Evolutionary conservation across 2,888 invertebrate species (phyloP).

Genomic region (Agonopterix alstromeriana): DNA sequence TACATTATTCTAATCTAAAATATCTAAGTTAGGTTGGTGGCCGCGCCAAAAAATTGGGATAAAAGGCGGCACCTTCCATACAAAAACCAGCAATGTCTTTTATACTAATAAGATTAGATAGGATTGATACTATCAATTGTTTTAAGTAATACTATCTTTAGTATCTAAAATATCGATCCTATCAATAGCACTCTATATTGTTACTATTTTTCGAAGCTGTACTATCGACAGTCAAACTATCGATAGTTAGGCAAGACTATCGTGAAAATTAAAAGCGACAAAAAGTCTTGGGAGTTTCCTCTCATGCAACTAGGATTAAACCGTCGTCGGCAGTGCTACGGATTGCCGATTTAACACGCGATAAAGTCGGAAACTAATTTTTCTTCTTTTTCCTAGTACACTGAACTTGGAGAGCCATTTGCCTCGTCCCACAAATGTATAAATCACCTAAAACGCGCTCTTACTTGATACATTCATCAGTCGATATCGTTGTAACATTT

Average conservation of each 20-base stretch:
- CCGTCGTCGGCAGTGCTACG: conserved; percentile 41
- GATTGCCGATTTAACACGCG: conserved; percentile 47
- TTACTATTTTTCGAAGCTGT: too few species aligned
- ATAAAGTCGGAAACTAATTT: conserved; percentile 42
- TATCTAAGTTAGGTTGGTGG: too few species aligned
- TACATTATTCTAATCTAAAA: too few species aligned
- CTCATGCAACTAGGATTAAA: conserved; percentile 47
- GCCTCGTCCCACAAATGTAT: conserved; percentile 11
- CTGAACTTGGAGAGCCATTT: conserved; percentile 9
- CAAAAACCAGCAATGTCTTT: too few species aligned
- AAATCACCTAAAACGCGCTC: conserved; percentile 8
- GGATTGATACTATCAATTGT: too few species aligned
- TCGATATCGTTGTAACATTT: conserved; percentile 2
- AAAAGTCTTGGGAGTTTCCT: conserved; percentile 16
- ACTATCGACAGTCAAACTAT: too few species aligned
- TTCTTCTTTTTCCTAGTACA: conserved; percentile 18
- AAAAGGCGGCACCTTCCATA: too few species aligned
- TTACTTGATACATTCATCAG: conserved; percentile 10
- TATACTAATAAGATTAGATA: too few species aligned
- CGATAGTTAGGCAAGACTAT: conserved; percentile 12
- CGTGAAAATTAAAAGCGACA: conserved; percentile 26
- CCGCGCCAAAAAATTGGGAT: too few species aligned
- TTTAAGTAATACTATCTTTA: too few species aligned
- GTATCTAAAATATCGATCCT: too few species aligned
- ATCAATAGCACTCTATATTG: too few species aligned